phyloP scores from a whole-genome alignment of 2,797 vertebrate species.

The Bovichtus diacanthus region DNA sequence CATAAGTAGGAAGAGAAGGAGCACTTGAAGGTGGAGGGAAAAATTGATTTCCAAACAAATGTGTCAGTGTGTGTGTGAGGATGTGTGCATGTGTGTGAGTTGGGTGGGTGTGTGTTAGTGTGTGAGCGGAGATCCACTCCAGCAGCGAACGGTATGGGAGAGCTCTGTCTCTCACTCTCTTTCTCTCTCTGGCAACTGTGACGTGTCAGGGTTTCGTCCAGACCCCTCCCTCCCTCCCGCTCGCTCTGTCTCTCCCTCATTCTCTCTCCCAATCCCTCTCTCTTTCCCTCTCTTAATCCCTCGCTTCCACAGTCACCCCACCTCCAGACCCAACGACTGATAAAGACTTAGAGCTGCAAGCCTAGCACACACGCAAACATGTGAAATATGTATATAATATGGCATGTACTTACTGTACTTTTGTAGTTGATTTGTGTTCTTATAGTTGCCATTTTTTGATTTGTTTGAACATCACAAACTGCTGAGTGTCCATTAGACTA shows the following conservation, averaged over 20 bases:
- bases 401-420: not conserved
- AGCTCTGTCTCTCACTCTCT: constrained; percentile 57
- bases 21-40: constrained; percentile 41
- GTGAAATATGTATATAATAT: not conserved
- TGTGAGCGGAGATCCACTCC: constrained; percentile 70
- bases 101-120: constrained; percentile 51
- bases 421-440: not conserved
- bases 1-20: constrained; percentile 60
- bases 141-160: constrained; percentile 55
- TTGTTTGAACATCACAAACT: not conserved
- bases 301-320: constrained; percentile 52
- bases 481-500: not conserved
- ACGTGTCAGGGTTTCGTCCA: constrained; percentile 73
- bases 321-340: constrained; percentile 62
- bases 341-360: constrained; percentile 37
- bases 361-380: constrained; percentile 20
- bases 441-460: not conserved
- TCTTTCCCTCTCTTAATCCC: constrained; percentile 76
- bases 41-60: constrained; percentile 57
- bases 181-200: constrained; percentile 69
- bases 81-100: constrained; percentile 27
- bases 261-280: constrained; percentile 60
- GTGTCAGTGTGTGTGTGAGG: constrained; percentile 42
- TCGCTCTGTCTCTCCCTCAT: constrained; percentile 59
- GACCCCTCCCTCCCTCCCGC: constrained; percentile 67